These are phyloP conservation scores for Agrotis puta DNA, from an alignment of 2,888 invertebrate species.

Conservation along the genomic window DNA sequence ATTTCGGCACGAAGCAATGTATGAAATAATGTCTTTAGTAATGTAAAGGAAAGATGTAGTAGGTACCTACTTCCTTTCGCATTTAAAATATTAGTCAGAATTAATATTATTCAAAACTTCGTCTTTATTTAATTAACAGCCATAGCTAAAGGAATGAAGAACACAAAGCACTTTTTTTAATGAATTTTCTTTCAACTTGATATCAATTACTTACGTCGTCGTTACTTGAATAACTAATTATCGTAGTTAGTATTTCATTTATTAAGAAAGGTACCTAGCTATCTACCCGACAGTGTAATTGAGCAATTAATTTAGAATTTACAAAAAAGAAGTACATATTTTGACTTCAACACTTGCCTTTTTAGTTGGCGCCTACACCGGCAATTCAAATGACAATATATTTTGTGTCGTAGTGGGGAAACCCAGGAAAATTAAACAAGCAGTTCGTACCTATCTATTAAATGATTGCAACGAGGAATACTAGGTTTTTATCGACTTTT, in stretches of 20 bases:
- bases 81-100: no score
- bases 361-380: background rate
- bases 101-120: no score
- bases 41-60: no score
- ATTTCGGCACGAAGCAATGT: no score
- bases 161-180: background rate
- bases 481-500: constrained; percentile 46
- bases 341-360: no score
- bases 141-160: background rate
- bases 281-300: background rate
- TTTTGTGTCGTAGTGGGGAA: constrained; percentile 1
- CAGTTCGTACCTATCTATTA: background rate
- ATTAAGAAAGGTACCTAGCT: background rate
- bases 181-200: background rate
- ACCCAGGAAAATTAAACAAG: constrained; percentile 11
- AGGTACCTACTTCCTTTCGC: background rate
- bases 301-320: background rate
- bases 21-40: no score
- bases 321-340: background rate
- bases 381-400: background rate
- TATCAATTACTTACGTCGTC: background rate
- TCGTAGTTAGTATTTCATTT: background rate
- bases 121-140: background rate
- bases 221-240: background rate
- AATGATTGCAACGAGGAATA: constrained; percentile 51